Percentiles rank a stretch among this genome's conserved stretches.
phyloP scores from a whole-genome alignment of 1,140 invertebrate species.

The Cyclargus thomasi region DNA sequence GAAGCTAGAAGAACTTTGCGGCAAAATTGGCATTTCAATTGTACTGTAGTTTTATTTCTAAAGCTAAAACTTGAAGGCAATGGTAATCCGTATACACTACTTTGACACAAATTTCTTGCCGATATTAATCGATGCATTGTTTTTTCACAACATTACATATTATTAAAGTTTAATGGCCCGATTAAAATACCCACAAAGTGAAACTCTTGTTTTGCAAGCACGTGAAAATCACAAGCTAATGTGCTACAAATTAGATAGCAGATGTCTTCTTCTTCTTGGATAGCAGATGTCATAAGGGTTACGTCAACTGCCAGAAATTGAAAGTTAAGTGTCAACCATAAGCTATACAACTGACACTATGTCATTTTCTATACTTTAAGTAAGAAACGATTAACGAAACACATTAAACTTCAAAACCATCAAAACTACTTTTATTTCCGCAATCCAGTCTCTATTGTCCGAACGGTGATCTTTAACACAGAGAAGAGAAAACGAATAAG shows the following conservation, averaged over 20 bases:
- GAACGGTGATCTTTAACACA: too few relatives aligned
- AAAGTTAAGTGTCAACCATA: too few relatives aligned
- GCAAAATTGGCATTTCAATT: conserved; percentile 65
- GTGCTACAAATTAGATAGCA: conserved; percentile 20
- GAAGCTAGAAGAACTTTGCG: conserved; percentile 51
- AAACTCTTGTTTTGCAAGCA: conserved; percentile 40
- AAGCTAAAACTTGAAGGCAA: conserved; percentile 38
- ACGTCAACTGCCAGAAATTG: background rate
- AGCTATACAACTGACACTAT: too few relatives aligned
- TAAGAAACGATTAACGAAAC: too few relatives aligned
- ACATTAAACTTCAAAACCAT: too few relatives aligned
- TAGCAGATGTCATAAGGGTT: too few relatives aligned
- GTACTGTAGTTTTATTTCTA: conserved; percentile 36
- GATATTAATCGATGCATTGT: conserved; percentile 61
- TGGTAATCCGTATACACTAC: conserved; percentile 45
- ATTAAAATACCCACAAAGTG: background rate
- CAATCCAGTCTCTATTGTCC: too few relatives aligned
- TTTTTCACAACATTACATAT: conserved; percentile 20
- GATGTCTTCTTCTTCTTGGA: background rate
- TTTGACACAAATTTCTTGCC: conserved; percentile 57
- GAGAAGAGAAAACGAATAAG: too few relatives aligned
- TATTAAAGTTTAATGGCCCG: background rate
- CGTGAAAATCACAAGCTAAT: conserved; percentile 49
- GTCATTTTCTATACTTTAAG: too few relatives aligned
- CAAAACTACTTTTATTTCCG: too few relatives aligned